Base-by-base conservation (phyloP, 2,113 vertebrate genomes). In the Pogona vitticeps region DNA sequence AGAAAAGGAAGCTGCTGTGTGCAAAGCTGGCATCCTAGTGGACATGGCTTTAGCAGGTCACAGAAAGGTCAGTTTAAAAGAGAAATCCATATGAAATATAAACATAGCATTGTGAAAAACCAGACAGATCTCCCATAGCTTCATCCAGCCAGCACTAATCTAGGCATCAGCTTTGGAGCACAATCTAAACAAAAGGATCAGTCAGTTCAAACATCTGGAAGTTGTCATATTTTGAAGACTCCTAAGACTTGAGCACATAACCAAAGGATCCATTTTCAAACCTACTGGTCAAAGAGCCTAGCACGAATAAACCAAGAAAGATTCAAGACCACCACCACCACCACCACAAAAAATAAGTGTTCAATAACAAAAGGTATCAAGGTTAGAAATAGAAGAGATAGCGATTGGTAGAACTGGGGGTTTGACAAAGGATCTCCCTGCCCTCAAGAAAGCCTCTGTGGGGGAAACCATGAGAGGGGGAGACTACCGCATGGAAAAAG, bases 181-280 rank as follows among this genome's bases (percentile, higher is more conserved):
- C 96, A 98, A 98, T 97, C 97, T 97, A 98, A 99, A 98, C 98
- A 98, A 97, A 98, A 90, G 95, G 95, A 98, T 97, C 96, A 94
- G 93, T 96, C 85, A 76, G 95, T 95, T 97, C 95, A 94, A 96
- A 97, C 97, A 98, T 98, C 98, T 98, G 98, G 98, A 98, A 98
- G 94, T 96, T 97, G 97, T 98, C 98, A 97, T 95, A 93, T 95
- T 95, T 96, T 92, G 93, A 94, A 95, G 96, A 95, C 95, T 96
- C 94, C 94, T 94, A 97, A 96, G 87, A 71, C 93, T 82, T 82
- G 86, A 10, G 12, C 85, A 36, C 76, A 92, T 77, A 82, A 94
- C 84, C 89, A 92, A 95, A 95, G 94, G 76, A 94, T 89, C 88
- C 92, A 90, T 84, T 89, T 91, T 88, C 89, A 82, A 84, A 90